Base-by-base conservation (phyloP, 2,797 vertebrate species). In the Sebastes paucispinis region DNA sequence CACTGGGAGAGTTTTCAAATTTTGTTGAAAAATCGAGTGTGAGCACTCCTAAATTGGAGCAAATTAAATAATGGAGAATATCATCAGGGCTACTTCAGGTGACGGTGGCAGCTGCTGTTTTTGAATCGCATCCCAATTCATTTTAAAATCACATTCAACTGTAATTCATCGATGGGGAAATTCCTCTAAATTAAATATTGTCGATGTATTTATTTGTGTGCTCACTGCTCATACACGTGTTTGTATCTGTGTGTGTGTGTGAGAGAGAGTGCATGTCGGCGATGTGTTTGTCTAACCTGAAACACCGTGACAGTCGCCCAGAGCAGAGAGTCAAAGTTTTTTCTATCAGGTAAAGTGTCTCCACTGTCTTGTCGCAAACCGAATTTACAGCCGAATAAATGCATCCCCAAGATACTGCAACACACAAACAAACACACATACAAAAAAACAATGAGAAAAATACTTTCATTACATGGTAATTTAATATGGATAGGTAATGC, bases 361-460 rank as follows among this genome's bases (percentile, higher is more conserved):
- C 98, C 98, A 0, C 95, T 96, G 77, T 98, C 97, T 2, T 97
- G 96, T 75, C 95, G 96, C 89, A 98, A 89, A 81, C 97, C 97
- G 81, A 99, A 98, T 88, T 99, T 98, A 88, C 98, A 99, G 34
- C 98, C 98, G 31, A 99, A 99, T n/a, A 99, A 96, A 90, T 99
- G 98, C 98, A 99, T 99, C n/a, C 98, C 98, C 8, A 99, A 95
- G 88, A 99, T 98, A 92, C 98, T 99, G 86, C 60, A 88, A 89
- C 12, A 80, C 67, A 89, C 75, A 83, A 31, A 87, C 20, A 87
- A 24, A 66, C 43, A 68, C 16, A 78, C 47, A 78, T 32, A 81
- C 16, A 58, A 52, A 39, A 39, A 11, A 82, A 60, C 4, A 71
- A 73, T 5, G 13, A 57, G 32, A 67, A 62, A 85, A 82, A 58